These are phyloP conservation scores for Lepidochrysops patricia DNA, from an alignment of 2,888 invertebrate species.

Conservation along the genomic window DNA sequence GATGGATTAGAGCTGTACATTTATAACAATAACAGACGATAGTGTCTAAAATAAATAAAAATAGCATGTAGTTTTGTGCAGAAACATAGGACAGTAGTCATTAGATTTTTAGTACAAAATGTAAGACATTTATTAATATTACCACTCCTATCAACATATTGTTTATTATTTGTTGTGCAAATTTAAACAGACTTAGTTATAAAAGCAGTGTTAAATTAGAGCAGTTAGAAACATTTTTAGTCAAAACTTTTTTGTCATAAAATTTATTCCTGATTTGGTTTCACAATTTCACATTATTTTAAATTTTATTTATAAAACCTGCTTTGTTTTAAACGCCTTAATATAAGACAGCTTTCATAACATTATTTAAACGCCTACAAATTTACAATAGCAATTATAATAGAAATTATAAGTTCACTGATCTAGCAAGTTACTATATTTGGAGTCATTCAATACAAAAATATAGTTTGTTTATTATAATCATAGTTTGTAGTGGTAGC, in stretches of 20 bases:
- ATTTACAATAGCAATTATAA: slow-evolving; percentile 9
- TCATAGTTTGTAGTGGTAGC: neutral
- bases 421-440: slow-evolving; percentile 10
- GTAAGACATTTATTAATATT: neutral
- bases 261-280: too few species aligned
- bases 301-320: too few species aligned
- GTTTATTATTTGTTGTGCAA: neutral
- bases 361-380: slow-evolving; percentile 1
- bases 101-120: neutral
- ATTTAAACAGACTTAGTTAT: neutral
- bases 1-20: neutral
- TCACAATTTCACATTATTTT: too few species aligned
- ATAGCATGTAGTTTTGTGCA: neutral
- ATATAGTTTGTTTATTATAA: neutral
- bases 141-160: neutral
- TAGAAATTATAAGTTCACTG: slow-evolving; percentile 1
- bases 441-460: neutral
- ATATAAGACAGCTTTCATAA: neutral
- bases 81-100: neutral
- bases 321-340: neutral
- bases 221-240: neutral
- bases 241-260: too few species aligned
- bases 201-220: neutral
- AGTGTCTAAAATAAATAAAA: neutral
- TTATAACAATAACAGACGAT: neutral